These are phyloP conservation scores for Drosophila micromelanica DNA, from an alignment of 1,140 invertebrate species.

Conservation along the genomic window DNA sequence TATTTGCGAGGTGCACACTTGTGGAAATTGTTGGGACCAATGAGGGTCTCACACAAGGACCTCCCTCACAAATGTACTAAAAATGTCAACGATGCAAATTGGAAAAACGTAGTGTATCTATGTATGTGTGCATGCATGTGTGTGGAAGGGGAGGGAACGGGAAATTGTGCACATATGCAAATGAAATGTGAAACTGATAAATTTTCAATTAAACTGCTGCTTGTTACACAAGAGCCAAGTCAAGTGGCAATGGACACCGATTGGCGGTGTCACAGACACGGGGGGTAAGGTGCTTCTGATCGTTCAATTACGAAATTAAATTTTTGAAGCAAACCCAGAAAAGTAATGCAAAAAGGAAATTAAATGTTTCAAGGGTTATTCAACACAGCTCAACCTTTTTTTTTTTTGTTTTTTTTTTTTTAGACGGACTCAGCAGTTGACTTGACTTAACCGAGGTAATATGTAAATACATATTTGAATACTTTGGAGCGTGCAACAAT, in stretches of 20 bases:
- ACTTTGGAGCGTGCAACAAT: constrained; percentile 24
- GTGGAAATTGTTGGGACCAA: constrained; percentile 10
- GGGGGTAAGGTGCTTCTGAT: constrained; percentile 21
- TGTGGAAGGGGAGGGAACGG: not conserved
- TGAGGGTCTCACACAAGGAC: not conserved
- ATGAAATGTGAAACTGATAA: constrained; percentile 75
- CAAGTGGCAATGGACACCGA: constrained; percentile 23
- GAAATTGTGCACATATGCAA: constrained; percentile 52
- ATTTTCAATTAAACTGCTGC: constrained; percentile 75
- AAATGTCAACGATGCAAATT: constrained; percentile 52
- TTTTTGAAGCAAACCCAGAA: constrained; percentile 37
- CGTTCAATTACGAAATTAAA: constrained; percentile 78
- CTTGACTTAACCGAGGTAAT: constrained; percentile 6
- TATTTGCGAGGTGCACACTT: constrained; percentile 29
- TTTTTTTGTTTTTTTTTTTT: not conserved
- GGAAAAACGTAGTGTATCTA: constrained; percentile 14
- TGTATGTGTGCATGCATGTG: not conserved
- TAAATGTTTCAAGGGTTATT: constrained; percentile 40
- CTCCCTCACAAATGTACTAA: constrained; percentile 18
- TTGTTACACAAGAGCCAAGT: constrained; percentile 38
- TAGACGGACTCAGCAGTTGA: not conserved
- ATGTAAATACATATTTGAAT: constrained; percentile 30
- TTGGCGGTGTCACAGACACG: not conserved
- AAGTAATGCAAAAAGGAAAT: constrained; percentile 32
- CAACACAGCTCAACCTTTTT: constrained; percentile 2